These are phyloP conservation scores for Onychomys leucogaster DNA, from an alignment of 2,797 vertebrate species.

Conservation along the genomic window DNA sequence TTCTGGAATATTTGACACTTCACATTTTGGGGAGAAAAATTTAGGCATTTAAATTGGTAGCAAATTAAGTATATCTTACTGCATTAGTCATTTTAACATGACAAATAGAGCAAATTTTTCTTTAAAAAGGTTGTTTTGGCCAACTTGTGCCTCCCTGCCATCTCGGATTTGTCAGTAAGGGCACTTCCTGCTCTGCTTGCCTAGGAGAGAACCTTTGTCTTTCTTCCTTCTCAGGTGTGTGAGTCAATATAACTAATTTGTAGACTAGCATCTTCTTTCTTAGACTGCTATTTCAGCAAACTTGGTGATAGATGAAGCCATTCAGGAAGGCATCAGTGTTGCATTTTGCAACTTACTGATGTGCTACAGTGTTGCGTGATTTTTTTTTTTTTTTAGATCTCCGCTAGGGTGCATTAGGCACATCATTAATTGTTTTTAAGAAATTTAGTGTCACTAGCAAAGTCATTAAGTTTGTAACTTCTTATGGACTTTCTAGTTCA, in stretches of 20 bases:
- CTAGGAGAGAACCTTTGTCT: not conserved
- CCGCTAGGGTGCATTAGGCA: not conserved
- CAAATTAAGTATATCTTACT: not conserved
- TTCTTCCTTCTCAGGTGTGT: not conserved
- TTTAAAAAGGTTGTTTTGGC: not conserved
- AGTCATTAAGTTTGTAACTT: conserved; percentile 26
- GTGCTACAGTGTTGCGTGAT: not conserved
- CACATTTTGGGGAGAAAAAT: not conserved
- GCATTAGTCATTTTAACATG: not conserved
- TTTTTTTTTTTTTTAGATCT: not conserved
- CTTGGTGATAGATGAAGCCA: not conserved
- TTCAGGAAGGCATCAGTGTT: not conserved
- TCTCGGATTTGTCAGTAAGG: not conserved
- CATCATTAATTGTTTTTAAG: conserved; percentile 1
- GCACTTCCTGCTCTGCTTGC: not conserved
- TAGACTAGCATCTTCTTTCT: not conserved
- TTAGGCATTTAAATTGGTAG: not conserved
- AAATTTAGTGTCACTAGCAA: conserved; percentile 2
- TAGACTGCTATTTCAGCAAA: conserved; percentile 10
- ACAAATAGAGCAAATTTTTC: not conserved
- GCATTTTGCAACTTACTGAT: not conserved
- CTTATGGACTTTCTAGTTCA: not conserved
- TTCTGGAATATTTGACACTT: not conserved
- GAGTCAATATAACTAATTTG: conserved; percentile 11
- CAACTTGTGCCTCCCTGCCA: not conserved